Base-by-base conservation (phyloP, 2,888 invertebrate species). In the Endotricha flammealis region DNA sequence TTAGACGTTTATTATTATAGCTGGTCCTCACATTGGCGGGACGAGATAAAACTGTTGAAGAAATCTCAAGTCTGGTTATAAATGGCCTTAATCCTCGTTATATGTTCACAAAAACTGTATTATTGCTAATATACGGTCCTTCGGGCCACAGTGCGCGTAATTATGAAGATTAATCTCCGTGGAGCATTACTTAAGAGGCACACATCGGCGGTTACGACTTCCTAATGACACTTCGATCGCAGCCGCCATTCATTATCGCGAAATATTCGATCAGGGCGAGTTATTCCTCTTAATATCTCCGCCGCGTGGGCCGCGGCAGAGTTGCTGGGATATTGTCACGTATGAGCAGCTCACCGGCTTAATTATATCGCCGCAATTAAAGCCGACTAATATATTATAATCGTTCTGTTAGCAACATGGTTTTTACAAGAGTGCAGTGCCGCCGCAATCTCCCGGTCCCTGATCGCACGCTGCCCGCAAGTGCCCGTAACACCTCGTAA, bases 361-460 rank as follows among this genome's bases (percentile, higher is more conserved):
- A 82, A 86, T 86, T 86, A 86, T 86, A 86, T 86, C 80, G 77
- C 59, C 65, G 75, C 82, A 85, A 85, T 86, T 86, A 86, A 80
- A 80, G 70, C 66, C 68, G 76, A 83, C 86, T 85, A 86, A 86
- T 86, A 86, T 85, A 86, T 81, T 85, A 86, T 86, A 86, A 86
- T 83, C 80, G 85, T 73, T 79, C 76, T 64, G 79, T 82, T 73
- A 80, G 78, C 74, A 71, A 75, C 69, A 66, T 60, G 41, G 64
- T 86, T 86, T 86, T 86, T 85, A 58, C 71, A 59, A 83, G 68
- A 80, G 80, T 50, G 42, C 44, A 48, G 45, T 55, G 77, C 81
- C 79, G 81, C 62, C 71, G 61, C 60, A 56, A 50, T 64, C 64
- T 62, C 56, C 58, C 61, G 59, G 57, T 62, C 67, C 65, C 31